Evolutionary conservation across 2,113 vertebrate species (phyloP), one percentile per base, ranked within the genome.

Genomic region (Paradoxurus hermaphroditus): DNA sequence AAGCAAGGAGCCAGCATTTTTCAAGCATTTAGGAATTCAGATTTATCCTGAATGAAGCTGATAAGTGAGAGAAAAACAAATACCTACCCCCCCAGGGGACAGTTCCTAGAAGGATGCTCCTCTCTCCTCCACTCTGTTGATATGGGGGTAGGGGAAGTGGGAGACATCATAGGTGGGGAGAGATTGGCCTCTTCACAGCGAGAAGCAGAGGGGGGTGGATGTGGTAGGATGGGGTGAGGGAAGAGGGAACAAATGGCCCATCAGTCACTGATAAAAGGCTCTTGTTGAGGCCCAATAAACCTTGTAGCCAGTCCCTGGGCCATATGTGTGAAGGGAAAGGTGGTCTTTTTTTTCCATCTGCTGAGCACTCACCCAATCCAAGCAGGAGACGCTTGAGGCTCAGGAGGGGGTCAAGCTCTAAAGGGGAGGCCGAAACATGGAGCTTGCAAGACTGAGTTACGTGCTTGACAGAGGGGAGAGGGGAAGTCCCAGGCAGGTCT

Each of bases 191-290:
- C 88, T 87, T 90, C 59, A 88, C 34, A 95, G 56, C 56, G 49
- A 90, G 87, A 92, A 90, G 87, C 63, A 77, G 97, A 93, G 90
- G 23, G 23, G 36, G 27, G 34, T 36, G 12, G 63, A n/a, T 78
- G 53, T 97, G 90, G 93, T 46, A 56, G 90, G 78, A 49, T 10
- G 44, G 39, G 41, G 34, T 39, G 46, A n/a, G 19, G n/a, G 70
- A 11, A 44, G 41, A 18, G 27, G 27, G 51, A 65, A 95, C 92
- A 97, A 97, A 97, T 81, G 95, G 84, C 83, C 77, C 75, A 93
- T 94, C 83, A 41, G 75, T 92, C 82, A 89, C 86, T 83, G 84
- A 92, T 96, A 95, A 84, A 95, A 92, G 81, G 49, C 62, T 75
- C 53, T 70, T 86, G 68, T 13, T 16, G 87, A 94, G 56, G 21